These are phyloP conservation scores for Balaeniceps rex DNA, from an alignment of 2,113 vertebrate genomes.

Conservation along the genomic window DNA sequence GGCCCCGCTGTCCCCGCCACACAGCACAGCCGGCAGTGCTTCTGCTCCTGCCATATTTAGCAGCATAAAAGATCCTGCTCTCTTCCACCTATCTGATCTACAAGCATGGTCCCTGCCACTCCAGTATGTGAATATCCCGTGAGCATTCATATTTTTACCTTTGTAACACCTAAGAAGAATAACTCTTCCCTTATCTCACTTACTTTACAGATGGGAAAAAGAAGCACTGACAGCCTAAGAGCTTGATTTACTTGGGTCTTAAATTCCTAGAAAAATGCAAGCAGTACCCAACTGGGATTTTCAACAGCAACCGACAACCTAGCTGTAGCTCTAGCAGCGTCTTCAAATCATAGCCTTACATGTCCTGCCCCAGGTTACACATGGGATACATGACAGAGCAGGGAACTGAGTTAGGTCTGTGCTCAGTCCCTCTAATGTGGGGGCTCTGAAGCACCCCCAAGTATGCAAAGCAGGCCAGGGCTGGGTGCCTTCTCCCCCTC, in stretches of 20 bases:
- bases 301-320: neutral
- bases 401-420: neutral
- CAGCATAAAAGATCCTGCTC: neutral
- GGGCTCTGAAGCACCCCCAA: neutral
- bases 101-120: neutral
- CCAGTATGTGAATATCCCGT: neutral
- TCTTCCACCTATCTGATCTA: neutral
- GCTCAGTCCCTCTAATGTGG: neutral
- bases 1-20: neutral
- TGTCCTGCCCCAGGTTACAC: neutral
- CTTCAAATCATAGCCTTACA: accelerated
- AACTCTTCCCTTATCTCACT: too few relatives aligned
- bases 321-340: neutral
- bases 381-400: neutral
- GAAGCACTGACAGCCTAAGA: neutral
- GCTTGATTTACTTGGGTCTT: neutral
- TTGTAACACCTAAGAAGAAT: neutral
- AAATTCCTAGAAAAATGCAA: neutral
- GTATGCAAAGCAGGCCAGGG: neutral
- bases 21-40: neutral
- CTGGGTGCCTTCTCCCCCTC: neutral
- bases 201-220: neutral
- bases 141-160: neutral
- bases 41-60: neutral
- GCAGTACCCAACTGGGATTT: neutral